phyloP scores from a whole-genome alignment of 2,797 vertebrate species.

The Anas georgica region DNA sequence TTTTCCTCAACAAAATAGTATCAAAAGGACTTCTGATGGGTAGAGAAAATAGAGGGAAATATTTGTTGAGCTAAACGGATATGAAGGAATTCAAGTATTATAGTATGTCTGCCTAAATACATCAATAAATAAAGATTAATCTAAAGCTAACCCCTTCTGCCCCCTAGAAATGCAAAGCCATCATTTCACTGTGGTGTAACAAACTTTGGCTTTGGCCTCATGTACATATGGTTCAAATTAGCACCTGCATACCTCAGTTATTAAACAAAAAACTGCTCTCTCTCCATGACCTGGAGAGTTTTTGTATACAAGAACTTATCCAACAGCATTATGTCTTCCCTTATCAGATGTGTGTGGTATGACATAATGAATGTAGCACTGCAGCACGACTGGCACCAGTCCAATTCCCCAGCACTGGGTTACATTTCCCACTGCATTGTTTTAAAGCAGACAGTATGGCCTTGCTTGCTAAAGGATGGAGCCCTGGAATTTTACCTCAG shows the following conservation, averaged over 20 bases:
- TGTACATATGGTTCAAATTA: slow-evolving; percentile 77
- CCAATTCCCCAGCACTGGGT: slow-evolving; percentile 70
- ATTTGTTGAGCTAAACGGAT: background rate
- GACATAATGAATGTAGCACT: slow-evolving; percentile 64
- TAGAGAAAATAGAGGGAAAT: background rate
- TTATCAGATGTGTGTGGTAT: slow-evolving; percentile 77
- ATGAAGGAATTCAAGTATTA: background rate
- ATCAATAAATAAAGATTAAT: slow-evolving; percentile 55
- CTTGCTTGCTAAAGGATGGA: slow-evolving; percentile 52
- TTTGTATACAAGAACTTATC: slow-evolving; percentile 66
- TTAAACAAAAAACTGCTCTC: slow-evolving; percentile 73
- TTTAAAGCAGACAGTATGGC: slow-evolving; percentile 31
- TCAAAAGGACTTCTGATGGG: background rate
- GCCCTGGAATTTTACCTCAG: slow-evolving; percentile 62
- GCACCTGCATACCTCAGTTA: slow-evolving; percentile 78
- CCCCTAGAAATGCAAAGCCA: slow-evolving; percentile 3
- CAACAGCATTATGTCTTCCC: slow-evolving; percentile 63
- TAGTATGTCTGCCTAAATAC: background rate
- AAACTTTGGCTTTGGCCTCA: slow-evolving; percentile 29
- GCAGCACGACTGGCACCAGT: slow-evolving; percentile 52
- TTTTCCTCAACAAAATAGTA: background rate
- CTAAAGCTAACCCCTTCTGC: background rate
- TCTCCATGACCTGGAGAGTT: slow-evolving; percentile 66
- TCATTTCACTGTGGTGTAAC: slow-evolving; percentile 5
- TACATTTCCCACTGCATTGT: slow-evolving; percentile 53